A percentile compares a stretch with the other conserved stretches of the same genome.
These are phyloP conservation scores for Unio pictorum DNA, from an alignment of 2,888 invertebrate genomes.

Conservation along the genomic window DNA sequence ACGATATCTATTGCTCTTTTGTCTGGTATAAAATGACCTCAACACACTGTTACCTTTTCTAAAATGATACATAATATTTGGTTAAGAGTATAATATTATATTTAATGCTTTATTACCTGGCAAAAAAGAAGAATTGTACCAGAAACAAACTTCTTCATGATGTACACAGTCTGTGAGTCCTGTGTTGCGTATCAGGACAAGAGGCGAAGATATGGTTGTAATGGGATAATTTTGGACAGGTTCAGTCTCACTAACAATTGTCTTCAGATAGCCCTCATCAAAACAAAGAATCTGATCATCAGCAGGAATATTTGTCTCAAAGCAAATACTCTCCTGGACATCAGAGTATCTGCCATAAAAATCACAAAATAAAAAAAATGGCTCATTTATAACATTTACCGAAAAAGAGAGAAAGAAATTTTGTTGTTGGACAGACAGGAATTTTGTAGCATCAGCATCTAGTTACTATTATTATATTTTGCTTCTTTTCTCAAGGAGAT, in stretches of 20 bases:
- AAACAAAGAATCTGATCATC: constrained; percentile 32
- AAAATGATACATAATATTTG: too few relatives aligned
- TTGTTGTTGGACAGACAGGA: too few relatives aligned
- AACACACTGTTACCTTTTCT: too few relatives aligned
- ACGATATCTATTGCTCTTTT: too few relatives aligned
- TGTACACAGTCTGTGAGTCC: constrained; percentile 22
- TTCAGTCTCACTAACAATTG: constrained; percentile 21
- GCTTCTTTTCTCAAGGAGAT: too few relatives aligned
- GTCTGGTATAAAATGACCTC: too few relatives aligned
- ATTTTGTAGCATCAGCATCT: too few relatives aligned
- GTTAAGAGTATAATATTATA: too few relatives aligned
- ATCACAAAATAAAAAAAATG: neutral
- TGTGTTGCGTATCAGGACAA: constrained; percentile 28
- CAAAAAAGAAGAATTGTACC: constrained; percentile 12
- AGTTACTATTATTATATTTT: too few relatives aligned
- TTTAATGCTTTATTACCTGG: too few relatives aligned
- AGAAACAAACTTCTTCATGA: constrained; percentile 27
- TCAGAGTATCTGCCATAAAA: constrained; percentile 21
- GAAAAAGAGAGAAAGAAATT: too few relatives aligned
- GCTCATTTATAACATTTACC: too few relatives aligned
- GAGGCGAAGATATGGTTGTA: constrained; percentile 20
- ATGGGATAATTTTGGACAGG: constrained; percentile 23
- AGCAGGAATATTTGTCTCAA: constrained; percentile 28
- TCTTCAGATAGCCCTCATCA: constrained; percentile 32
- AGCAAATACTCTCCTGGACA: constrained; percentile 24